Evolutionary conservation across 2,888 invertebrate species (phyloP).

Genomic region (Pristionchus japonicus): DNA sequence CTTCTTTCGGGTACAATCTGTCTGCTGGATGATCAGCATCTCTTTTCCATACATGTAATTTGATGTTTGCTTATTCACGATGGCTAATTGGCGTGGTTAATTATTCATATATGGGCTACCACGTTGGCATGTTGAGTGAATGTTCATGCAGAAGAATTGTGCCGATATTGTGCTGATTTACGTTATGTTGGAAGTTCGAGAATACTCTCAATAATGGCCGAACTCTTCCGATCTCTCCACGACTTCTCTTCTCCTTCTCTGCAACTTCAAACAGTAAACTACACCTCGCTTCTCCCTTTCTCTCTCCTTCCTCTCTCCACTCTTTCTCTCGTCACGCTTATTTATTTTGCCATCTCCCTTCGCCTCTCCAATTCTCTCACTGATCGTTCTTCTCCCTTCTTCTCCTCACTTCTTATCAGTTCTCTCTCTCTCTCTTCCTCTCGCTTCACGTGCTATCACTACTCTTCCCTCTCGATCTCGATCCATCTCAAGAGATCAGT

Average conservation of each 20-base stretch:
- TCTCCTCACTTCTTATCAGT: slow-evolving; percentile 1
- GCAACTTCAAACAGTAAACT: slow-evolving; percentile 12
- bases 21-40: too few relatives aligned
- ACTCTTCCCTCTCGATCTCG: neutral
- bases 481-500: neutral
- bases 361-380: neutral
- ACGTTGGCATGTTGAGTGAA: too few relatives aligned
- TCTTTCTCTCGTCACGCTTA: slow-evolving; percentile 21
- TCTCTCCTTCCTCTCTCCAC: neutral
- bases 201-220: neutral
- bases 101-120: too few relatives aligned
- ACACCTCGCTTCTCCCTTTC: neutral
- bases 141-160: too few relatives aligned
- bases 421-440: neutral
- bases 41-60: too few relatives aligned
- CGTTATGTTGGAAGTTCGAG: too few relatives aligned
- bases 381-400: neutral
- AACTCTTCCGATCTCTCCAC: neutral
- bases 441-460: neutral
- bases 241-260: neutral
- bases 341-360: slow-evolving; percentile 11
- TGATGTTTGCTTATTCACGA: too few relatives aligned
- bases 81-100: too few relatives aligned
- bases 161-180: too few relatives aligned
- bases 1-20: too few relatives aligned